Evolutionary conservation across 2,797 vertebrate species (phyloP).

Genomic region (Miichthys miiuy): DNA sequence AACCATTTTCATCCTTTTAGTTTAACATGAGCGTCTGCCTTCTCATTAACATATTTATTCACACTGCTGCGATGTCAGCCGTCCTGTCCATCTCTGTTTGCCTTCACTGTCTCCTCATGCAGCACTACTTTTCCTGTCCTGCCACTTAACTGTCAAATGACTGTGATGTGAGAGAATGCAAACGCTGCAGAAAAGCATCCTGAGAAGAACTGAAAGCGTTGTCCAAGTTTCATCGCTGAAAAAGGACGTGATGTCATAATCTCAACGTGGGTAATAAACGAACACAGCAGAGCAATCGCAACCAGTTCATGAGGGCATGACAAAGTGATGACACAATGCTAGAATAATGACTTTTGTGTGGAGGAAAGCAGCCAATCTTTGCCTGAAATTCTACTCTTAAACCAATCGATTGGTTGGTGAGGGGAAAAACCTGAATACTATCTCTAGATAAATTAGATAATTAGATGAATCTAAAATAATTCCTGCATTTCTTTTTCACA

Average conservation of each 20-base stretch:
- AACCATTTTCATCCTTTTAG: too few species aligned
- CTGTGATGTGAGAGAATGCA: background rate
- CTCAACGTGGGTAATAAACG: background rate
- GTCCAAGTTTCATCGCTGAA: background rate
- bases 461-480: too few species aligned
- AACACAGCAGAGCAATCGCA: background rate
- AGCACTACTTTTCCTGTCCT: background rate
- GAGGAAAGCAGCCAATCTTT: too few species aligned
- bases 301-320: background rate
- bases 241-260: background rate
- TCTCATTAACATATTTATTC: background rate
- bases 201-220: background rate
- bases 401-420: too few species aligned
- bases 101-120: background rate
- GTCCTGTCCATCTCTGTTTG: background rate
- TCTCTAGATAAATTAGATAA: too few species aligned
- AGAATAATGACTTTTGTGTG: background rate
- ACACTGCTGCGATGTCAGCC: background rate
- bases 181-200: background rate
- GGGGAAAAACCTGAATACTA: too few species aligned
- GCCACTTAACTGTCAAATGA: too few species aligned
- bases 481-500: too few species aligned
- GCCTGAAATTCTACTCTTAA: too few species aligned
- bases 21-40: background rate
- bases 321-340: too few species aligned